Evolutionary conservation across 1,140 invertebrate species (phyloP), one percentile per base, ranked within the genome.

Genomic region (Trichonephila clavata): DNA sequence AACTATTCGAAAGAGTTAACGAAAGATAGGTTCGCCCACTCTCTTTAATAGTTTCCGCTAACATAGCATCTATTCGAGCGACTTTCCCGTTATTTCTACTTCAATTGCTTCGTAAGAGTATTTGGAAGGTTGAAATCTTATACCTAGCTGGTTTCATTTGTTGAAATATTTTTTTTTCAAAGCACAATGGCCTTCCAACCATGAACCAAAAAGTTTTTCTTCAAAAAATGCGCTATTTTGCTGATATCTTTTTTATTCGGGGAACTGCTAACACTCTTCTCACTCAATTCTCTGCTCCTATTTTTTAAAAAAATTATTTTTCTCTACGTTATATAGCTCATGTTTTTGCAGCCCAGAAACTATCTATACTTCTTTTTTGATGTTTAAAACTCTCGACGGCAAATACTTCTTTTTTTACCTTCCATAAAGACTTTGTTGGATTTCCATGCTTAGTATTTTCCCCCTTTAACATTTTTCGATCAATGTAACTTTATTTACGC

Each of bases 41-140:
- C 71, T 77, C 18, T 77, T 77, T 77, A 77, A 77, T 77, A 77
- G 71, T 32, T 77, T 77, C 27, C 32, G 18, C 71, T 18, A 77
- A 18, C 71, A 13, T 32, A 32, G 16, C 71, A 32, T 77, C 71
- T 77, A 77, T 77, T 77, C 71, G 32, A 32, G 71, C 27, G 32
- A 77, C 24, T 77, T 77, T 39, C 18, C 32, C 27, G 71, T 77
- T 77, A 77, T 39, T 77, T 77, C 71, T 32, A 32, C 71, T 77
- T 77, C 71, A 27, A 77, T 39, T 77, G 71, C 71, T 77, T 39
- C 24, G 27, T 16, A 32, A 32, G 32, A 77, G 71, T 14, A 7
- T 77, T 68, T 39, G 27, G 18, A 77, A 77, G 71, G 24, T 27
- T 77, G 71, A 77, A 32, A 77, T 77, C 71, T 77, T 77, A 32